Base-by-base conservation (phyloP, 2,797 vertebrate species). In the Hoplostethus mediterraneus region DNA sequence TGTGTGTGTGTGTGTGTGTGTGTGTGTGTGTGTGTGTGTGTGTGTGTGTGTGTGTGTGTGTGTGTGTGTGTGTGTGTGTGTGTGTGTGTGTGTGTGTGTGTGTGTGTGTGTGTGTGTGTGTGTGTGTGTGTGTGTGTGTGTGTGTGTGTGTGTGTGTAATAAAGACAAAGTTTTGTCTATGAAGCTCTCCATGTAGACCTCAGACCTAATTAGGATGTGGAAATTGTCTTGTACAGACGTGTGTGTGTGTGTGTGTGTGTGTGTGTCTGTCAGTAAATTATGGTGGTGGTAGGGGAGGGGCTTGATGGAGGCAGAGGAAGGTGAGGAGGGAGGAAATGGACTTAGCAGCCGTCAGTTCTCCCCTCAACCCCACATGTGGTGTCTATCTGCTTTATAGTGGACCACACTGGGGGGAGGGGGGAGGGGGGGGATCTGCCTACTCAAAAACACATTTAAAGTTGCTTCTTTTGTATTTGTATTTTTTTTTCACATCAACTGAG, bases 181-280 rank as follows among this genome's bases (percentile, higher is more conserved):
- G 67, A 82, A 81, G 73, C 59, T 58, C 12, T 79, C 67, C 44
- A 52, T 82, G 71, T 80, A 67, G 77, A 79, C 62, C 49, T 79
- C 75, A 70, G 73, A 90, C 90, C 82, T 86, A 86, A 92, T 92
- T 87, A 90, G 60, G 61, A 75, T 81, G 78, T 86, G 76, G 77
- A 90, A 66, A 66, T 71, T 25, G 58, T 76, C 70, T 63, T 52
- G 57, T 57, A 73, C 73, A 84, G 78, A 75, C 77, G 52, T 31
- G 12, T 54, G 57, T 49, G 47, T 48, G 63, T 21, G 55, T 60
- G 61, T 13, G 63, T 63, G 52, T 74, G 60, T 67, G 38, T 33
- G 60, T 63, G 44, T n/a, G 60, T 49, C 47, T 12, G 11, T n/a
- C 25, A 8, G 28, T 54, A 11, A 2, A 8, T 31, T 14, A 17